Base-by-base conservation (phyloP, 2,113 vertebrate species). In the Typhlomys cinereus region DNA sequence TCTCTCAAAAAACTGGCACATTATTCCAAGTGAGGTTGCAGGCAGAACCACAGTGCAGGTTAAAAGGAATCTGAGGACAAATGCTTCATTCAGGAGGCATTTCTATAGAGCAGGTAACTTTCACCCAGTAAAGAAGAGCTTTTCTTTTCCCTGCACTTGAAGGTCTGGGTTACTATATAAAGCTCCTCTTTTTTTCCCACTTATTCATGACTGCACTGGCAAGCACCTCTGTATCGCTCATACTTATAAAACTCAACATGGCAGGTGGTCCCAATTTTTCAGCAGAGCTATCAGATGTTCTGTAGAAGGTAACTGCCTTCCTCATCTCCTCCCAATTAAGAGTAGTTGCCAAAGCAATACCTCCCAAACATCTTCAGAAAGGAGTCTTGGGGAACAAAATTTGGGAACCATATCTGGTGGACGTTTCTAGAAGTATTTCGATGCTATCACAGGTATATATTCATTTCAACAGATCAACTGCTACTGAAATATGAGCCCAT, bases 31-130 rank as follows among this genome's bases (percentile, higher is more conserved):
- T 94, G 96, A 98, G 97, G 96, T 97, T 98, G 97, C 96, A 94
- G 44, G 95, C 95, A 97, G 95, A 98, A 98, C 96, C 97, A 96
- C 96, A 96, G 86, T 96, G 96, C 71, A 97, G 96, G 98, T 98
- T 98, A 98, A 97, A 97, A 96, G 95, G 93, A 97, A 97, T 95
- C 94, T 96, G 95, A 97, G 98, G 98, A 99, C 98, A 99, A 98
- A 97, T 97, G 91, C 92, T 97, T 98, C 98, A 99, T 99, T 99
- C 98, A 99, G 98, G 87, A 95, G 71, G 93, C 97, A 97, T 98
- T 97, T 97, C 98, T 98, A 97, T 98, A 98, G 95, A 94, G 97
- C 96, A 98, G 98, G 98, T 98, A 99, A 99, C 98, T 98, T 99
- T 98, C 97, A 96, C 14, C 0, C 92, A 97, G 98, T 97, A 97